Evolutionary conservation across 2,113 vertebrate genomes (phyloP).

Genomic region (Drymodes brunneopygia): DNA sequence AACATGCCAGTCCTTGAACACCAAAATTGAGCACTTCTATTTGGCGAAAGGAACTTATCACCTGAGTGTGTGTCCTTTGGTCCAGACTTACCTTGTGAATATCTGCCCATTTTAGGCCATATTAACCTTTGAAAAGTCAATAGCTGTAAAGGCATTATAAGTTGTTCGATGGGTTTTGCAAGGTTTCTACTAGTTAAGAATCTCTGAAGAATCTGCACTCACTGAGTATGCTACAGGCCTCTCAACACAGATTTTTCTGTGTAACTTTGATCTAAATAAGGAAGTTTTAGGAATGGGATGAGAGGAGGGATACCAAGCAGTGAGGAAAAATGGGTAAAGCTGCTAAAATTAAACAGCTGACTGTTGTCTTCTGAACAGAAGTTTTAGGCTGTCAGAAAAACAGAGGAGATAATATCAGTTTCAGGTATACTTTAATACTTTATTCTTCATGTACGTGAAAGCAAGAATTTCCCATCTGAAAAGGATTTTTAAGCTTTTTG

Average conservation of each 20-base stretch:
- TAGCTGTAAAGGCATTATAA: background rate
- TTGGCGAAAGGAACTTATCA: background rate
- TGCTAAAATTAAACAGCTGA: background rate
- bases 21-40: background rate
- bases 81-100: background rate
- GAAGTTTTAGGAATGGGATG: background rate
- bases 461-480: background rate
- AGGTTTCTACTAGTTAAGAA: background rate
- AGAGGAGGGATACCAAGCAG: background rate
- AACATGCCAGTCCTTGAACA: background rate
- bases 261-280: background rate
- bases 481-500: background rate
- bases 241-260: background rate
- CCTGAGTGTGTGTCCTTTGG: background rate
- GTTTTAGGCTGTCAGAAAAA: background rate
- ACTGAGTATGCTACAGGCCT: background rate
- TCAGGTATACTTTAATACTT: background rate
- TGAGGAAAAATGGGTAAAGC: background rate
- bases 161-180: background rate
- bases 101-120: background rate
- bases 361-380: background rate
- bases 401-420: background rate
- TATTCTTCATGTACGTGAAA: background rate
- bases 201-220: background rate
- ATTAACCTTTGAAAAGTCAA: background rate